These are phyloP conservation scores for Euwallacea similis DNA, from an alignment of 1,140 invertebrate genomes.

Conservation along the genomic window DNA sequence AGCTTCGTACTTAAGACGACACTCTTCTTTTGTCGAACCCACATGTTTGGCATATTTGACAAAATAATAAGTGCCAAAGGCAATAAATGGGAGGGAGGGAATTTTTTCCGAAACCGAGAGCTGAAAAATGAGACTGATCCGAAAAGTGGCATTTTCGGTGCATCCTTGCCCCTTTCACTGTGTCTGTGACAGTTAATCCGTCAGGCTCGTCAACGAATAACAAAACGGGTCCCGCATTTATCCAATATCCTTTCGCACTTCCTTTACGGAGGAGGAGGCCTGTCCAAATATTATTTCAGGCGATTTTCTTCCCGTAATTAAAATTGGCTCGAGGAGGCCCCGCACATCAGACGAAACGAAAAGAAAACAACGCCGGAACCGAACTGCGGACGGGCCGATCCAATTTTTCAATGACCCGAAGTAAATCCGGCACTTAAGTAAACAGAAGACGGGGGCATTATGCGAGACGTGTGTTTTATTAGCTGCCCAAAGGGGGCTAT, in stretches of 20 bases:
- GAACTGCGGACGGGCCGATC: constrained; percentile 16
- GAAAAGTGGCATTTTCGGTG: too few species aligned
- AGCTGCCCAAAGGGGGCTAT: constrained; percentile 9
- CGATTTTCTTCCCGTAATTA: constrained; percentile 47
- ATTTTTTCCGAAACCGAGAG: too few species aligned
- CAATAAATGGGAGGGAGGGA: too few species aligned
- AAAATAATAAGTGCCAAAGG: too few species aligned
- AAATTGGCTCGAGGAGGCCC: constrained; percentile 37
- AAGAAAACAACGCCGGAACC: constrained; percentile 16
- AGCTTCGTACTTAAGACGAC: too few species aligned
- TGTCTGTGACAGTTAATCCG: constrained; percentile 12
- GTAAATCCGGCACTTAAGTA: constrained; percentile 39
- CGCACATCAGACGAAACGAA: constrained; percentile 3
- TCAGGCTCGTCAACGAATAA: not conserved
- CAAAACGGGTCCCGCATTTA: not conserved
- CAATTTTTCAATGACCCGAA: constrained; percentile 28
- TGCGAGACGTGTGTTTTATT: constrained; percentile 20
- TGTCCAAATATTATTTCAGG: constrained; percentile 49
- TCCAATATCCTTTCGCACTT: constrained; percentile 38
- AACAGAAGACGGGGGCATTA: constrained; percentile 32
- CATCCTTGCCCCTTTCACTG: too few species aligned
- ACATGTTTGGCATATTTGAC: too few species aligned
- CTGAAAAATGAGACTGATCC: too few species aligned
- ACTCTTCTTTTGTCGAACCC: too few species aligned
- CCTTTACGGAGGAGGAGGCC: constrained; percentile 27